Percentiles rank a stretch among this genome's conserved stretches.
phyloP scores from a whole-genome alignment of 2,888 invertebrate species.

The Drosophila putrida region DNA sequence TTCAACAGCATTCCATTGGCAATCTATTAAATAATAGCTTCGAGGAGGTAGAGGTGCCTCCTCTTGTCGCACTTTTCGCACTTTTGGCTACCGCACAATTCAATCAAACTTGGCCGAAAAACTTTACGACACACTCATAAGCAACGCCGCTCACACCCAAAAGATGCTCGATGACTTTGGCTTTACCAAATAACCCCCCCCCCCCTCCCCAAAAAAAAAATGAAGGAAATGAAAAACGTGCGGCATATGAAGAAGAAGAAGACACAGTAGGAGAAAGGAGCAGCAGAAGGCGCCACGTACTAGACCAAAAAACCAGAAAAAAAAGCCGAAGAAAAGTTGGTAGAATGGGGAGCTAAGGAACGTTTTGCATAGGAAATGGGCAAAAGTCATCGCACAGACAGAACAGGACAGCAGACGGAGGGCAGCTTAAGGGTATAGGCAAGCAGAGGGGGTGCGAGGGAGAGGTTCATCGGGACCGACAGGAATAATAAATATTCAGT shows the following conservation, averaged over 20 bases:
- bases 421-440: background rate
- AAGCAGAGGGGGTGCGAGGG: background rate
- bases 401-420: background rate
- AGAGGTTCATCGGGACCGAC: constrained; percentile 67
- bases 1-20: constrained; percentile 3
- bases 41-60: background rate
- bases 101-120: constrained; percentile 67
- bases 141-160: constrained; percentile 18
- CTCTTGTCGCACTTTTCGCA: constrained; percentile 14
- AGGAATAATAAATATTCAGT: constrained; percentile 81
- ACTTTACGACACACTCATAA: constrained; percentile 71
- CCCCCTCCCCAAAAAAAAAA: too few relatives aligned
- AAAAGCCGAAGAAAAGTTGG: constrained; percentile 3
- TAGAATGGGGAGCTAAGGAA: constrained; percentile 38
- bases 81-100: constrained; percentile 51
- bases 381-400: constrained; percentile 60
- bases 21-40: constrained; percentile 32
- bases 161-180: constrained; percentile 3
- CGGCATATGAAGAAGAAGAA: constrained; percentile 51
- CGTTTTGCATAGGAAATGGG: constrained; percentile 76
- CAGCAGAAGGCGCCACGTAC: constrained; percentile 50
- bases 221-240: constrained; percentile 66
- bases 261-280: background rate
- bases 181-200: background rate
- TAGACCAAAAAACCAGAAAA: constrained; percentile 29